A percentile compares a stretch with the other conserved stretches of the same genome.
Conservation (phyloP, 2,888 invertebrate genomes). For the Petrophora chlorosata region DNA sequence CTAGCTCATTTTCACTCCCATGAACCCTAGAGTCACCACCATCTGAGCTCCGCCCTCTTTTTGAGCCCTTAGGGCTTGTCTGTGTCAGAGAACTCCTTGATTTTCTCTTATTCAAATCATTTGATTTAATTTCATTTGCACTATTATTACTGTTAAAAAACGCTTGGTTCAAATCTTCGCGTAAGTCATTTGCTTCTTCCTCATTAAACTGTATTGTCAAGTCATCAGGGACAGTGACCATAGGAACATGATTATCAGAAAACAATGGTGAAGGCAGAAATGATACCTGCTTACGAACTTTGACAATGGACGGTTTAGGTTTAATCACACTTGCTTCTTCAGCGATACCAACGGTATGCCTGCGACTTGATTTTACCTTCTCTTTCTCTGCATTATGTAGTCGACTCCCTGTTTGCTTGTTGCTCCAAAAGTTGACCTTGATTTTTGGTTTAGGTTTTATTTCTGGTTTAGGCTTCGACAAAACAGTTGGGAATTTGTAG, state of each 20-base stretch:
- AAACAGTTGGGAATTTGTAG: slow-evolving; percentile 66
- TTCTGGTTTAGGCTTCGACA: slow-evolving; percentile 53
- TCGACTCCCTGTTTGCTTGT: slow-evolving; percentile 56
- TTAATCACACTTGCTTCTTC: slow-evolving; percentile 43
- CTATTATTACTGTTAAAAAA: slow-evolving; percentile 53
- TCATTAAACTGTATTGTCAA: slow-evolving; percentile 79
- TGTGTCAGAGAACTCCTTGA: slow-evolving; percentile 46
- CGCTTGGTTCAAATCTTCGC: slow-evolving; percentile 66
- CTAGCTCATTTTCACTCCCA: slow-evolving; percentile 71
- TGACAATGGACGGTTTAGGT: slow-evolving; percentile 57
- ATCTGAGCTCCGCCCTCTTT: slow-evolving; percentile 58
- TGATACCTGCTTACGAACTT: slow-evolving; percentile 72
- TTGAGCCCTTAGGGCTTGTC: slow-evolving; percentile 51
- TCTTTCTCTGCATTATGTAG: slow-evolving; percentile 50
- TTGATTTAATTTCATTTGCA: slow-evolving; percentile 36
- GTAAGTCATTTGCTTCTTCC: slow-evolving; percentile 72
- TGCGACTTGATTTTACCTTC: slow-evolving; percentile 53
- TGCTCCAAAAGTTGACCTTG: slow-evolving; percentile 79
- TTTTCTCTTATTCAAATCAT: slow-evolving; percentile 52
- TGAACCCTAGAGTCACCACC: slow-evolving; percentile 46
- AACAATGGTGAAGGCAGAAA: slow-evolving; percentile 74
- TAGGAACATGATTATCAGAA: slow-evolving; percentile 74
- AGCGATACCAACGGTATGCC: slow-evolving; percentile 61
- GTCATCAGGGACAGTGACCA: slow-evolving; percentile 80
- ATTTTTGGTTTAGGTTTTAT: slow-evolving; percentile 68